phyloP scores from a whole-genome alignment of 2,888 invertebrate species.

The Rugalucina vietnamica region DNA sequence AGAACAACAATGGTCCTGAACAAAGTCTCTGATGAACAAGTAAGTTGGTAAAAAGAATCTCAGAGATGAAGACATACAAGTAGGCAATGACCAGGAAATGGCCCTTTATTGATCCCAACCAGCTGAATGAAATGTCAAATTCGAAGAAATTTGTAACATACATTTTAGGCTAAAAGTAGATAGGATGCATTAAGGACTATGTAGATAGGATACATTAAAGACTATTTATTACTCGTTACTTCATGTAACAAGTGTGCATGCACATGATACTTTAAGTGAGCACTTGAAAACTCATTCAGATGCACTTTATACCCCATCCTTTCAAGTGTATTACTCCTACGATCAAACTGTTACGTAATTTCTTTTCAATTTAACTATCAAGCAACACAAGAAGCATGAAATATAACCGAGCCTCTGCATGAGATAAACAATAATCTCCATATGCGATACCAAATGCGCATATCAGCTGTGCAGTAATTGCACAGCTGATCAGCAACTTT shows the following conservation, averaged over 20 bases:
- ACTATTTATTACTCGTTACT: too few species aligned
- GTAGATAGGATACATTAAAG: too few species aligned
- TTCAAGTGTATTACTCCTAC: not conserved
- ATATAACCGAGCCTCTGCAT: not conserved
- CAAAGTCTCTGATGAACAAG: too few species aligned
- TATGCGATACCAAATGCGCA: not conserved
- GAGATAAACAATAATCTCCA: not conserved
- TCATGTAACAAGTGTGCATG: slow-evolving; percentile 1
- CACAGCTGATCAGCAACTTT: not conserved
- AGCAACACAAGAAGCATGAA: not conserved
- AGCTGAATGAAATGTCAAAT: too few species aligned
- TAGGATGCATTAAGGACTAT: too few species aligned
- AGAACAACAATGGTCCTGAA: too few species aligned
- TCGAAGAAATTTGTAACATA: too few species aligned
- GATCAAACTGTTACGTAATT: not conserved
- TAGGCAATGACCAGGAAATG: too few species aligned
- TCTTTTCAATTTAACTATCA: not conserved
- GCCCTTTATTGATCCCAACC: too few species aligned
- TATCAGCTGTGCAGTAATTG: not conserved
- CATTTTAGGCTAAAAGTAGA: too few species aligned
- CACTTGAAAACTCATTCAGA: not conserved
- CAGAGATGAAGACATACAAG: too few species aligned
- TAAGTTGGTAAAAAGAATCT: too few species aligned
- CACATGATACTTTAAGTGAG: not conserved
- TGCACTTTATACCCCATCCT: not conserved